Conservation (phyloP, 2,797 vertebrate genomes). For the Macrochelys suwanniensis region DNA sequence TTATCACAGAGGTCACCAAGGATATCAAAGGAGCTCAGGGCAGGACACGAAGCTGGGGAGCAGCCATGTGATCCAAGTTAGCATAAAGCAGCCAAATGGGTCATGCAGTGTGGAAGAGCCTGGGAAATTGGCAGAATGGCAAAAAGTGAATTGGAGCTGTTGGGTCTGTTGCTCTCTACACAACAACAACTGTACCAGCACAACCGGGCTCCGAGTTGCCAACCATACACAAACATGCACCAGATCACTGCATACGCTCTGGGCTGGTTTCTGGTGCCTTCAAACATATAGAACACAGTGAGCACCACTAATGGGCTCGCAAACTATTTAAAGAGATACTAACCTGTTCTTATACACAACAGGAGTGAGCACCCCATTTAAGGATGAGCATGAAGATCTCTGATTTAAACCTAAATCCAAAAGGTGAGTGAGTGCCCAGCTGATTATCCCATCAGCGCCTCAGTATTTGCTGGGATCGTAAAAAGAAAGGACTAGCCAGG, state of each 20-base stretch:
- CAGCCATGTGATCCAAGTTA: background rate
- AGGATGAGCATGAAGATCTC: background rate
- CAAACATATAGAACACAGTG: background rate
- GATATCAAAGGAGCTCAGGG: background rate
- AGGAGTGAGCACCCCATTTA: background rate
- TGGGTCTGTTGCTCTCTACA: background rate
- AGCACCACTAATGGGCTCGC: background rate
- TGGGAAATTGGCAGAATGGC: too few species aligned
- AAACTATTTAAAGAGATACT: background rate
- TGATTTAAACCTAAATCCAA: background rate
- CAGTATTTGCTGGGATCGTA: background rate
- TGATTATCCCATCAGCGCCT: background rate
- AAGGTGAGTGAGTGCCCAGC: background rate
- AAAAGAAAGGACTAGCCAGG: background rate
- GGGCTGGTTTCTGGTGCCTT: background rate
- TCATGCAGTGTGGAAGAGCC: background rate
- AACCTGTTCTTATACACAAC: background rate
- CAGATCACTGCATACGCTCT: background rate
- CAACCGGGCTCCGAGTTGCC: background rate
- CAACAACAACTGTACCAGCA: background rate
- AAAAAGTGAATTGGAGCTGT: background rate
- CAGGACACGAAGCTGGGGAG: background rate
- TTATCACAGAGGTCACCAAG: background rate
- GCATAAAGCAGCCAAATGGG: background rate
- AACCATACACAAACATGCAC: background rate